phyloP scores from a whole-genome alignment of 2,113 vertebrate genomes.

The Rousettus leschenaultii region DNA sequence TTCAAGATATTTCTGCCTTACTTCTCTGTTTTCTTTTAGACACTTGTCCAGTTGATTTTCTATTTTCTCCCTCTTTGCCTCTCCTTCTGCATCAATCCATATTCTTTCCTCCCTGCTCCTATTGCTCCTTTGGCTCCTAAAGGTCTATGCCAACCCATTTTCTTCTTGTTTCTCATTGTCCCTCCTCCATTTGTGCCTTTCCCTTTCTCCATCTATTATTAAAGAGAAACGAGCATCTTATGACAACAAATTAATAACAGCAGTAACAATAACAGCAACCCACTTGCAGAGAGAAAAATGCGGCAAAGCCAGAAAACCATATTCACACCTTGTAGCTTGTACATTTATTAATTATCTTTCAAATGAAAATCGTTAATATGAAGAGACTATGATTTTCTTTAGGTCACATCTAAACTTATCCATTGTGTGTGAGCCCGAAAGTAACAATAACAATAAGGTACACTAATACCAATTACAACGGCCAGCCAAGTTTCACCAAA shows the following conservation, averaged over 20 bases:
- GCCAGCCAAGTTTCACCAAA: neutral
- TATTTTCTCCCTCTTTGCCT: neutral
- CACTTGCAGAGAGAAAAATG: neutral
- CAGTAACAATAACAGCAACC: neutral
- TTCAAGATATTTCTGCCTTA: neutral
- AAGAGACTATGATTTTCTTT: conserved; percentile 33
- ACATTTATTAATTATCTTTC: conserved; percentile 1
- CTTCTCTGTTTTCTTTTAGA: neutral
- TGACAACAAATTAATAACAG: neutral
- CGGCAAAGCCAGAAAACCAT: conserved; percentile 23
- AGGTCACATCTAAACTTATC: neutral
- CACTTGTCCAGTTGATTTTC: neutral
- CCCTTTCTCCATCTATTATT: neutral
- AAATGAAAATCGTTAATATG: conserved; percentile 4
- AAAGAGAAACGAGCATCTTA: conserved; percentile 29
- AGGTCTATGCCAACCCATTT: conserved; percentile 24
- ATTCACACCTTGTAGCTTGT: neutral
- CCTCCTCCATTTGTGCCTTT: conserved; percentile 14
- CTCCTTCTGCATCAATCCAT: neutral
- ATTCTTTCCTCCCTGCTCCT: conserved; percentile 11
- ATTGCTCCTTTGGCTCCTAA: conserved; percentile 41
- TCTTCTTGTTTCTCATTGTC: conserved; percentile 44
- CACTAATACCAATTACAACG: neutral
- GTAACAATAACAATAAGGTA: neutral
- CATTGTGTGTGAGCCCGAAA: neutral